Evolutionary conservation across 2,113 vertebrate genomes (phyloP).

Genomic region (Dasyornis broadbenti): DNA sequence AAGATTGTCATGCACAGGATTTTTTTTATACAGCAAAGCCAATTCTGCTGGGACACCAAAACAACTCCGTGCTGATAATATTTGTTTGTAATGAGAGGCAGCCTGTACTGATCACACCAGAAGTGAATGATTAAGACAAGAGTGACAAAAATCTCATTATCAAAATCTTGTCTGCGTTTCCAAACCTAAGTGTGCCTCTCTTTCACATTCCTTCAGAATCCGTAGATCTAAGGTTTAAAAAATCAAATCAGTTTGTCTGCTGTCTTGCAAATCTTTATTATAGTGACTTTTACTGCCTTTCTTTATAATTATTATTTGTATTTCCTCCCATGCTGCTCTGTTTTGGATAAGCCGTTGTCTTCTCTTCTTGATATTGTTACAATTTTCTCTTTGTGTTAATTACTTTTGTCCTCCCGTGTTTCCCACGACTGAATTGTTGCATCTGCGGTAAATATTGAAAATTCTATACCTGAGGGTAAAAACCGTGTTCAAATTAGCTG

Average conservation of each 20-base stretch:
- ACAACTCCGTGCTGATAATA: fast-evolving
- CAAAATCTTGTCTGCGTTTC: neutral
- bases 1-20: neutral
- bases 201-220: neutral
- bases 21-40: neutral
- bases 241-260: neutral
- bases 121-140: neutral
- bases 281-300: neutral
- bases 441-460: neutral
- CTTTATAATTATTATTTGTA: neutral
- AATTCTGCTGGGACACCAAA: neutral
- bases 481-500: neutral
- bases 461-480: neutral
- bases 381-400: neutral
- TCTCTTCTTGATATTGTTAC: neutral
- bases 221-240: neutral
- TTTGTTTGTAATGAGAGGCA: neutral
- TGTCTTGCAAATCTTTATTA: neutral
- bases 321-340: neutral
- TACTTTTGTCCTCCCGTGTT: neutral
- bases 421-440: neutral
- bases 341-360: neutral
- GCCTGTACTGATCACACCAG: neutral
- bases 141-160: neutral
- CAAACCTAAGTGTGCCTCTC: neutral